phyloP scores from a whole-genome alignment of 2,797 vertebrate species.

The Rachycentron canadum region DNA sequence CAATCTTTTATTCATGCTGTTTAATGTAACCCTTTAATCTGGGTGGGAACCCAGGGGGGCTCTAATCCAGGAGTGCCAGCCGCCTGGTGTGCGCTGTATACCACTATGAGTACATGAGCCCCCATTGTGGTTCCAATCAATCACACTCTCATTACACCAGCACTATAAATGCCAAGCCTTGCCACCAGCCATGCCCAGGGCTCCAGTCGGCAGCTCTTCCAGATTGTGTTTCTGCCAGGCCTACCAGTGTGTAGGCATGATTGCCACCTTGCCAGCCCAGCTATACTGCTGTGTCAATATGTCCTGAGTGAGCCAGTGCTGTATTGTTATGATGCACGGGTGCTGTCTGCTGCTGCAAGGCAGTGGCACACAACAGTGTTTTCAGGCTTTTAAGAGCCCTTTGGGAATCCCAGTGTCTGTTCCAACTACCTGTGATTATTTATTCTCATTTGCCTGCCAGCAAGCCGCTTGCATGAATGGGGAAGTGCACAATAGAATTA shows the following conservation, averaged over 20 bases:
- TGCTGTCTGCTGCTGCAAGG: slow-evolving; percentile 55
- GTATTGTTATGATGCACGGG: slow-evolving; percentile 60
- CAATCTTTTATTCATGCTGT: slow-evolving; percentile 87
- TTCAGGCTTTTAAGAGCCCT: slow-evolving; percentile 36
- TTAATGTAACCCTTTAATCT: slow-evolving; percentile 90
- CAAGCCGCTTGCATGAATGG: slow-evolving; percentile 41
- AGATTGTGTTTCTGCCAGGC: slow-evolving; percentile 63
- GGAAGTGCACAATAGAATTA: slow-evolving; percentile 31
- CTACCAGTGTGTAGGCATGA: slow-evolving; percentile 51
- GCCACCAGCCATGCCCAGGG: slow-evolving; percentile 71
- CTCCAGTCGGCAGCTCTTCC: slow-evolving; percentile 45
- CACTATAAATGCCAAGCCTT: slow-evolving; percentile 82
- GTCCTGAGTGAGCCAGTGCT: slow-evolving; percentile 50
- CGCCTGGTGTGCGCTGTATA: slow-evolving; percentile 66
- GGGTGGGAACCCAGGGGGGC: slow-evolving; percentile 85
- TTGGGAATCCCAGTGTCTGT: slow-evolving; percentile 44
- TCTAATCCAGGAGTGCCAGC: slow-evolving; percentile 83
- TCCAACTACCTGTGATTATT: slow-evolving; percentile 66
- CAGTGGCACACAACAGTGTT: slow-evolving; percentile 51
- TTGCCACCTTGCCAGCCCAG: slow-evolving; percentile 65
- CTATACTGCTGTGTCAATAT: slow-evolving; percentile 79
- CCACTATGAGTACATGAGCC: slow-evolving; percentile 78
- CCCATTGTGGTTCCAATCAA: slow-evolving; percentile 86
- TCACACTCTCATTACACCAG: slow-evolving; percentile 83
- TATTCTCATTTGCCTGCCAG: slow-evolving; percentile 58